These are phyloP conservation scores for Caenorhabditis uteleia DNA, from an alignment of 2,888 invertebrate genomes.

Conservation along the genomic window DNA sequence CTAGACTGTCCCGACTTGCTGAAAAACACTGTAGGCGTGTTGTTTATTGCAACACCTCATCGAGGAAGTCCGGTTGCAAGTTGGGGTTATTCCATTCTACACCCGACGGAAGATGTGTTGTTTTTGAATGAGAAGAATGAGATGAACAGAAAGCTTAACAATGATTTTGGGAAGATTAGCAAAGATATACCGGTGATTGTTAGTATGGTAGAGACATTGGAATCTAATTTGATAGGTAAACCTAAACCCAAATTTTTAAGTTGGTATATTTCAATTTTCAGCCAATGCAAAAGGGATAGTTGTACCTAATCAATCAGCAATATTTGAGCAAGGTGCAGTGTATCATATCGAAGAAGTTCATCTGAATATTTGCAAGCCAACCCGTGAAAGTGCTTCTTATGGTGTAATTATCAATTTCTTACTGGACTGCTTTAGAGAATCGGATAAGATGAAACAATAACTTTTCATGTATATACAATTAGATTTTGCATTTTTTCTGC, in stretches of 20 bases:
- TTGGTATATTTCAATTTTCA: constrained; percentile 3
- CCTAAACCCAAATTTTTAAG: background rate
- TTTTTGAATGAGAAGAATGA: constrained; percentile 53
- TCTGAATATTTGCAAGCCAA: constrained; percentile 63
- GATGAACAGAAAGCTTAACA: constrained; percentile 58
- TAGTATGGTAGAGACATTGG: constrained; percentile 58
- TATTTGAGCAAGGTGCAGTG: constrained; percentile 58
- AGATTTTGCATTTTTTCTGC: no score
- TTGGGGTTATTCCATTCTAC: constrained; percentile 53
- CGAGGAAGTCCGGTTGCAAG: constrained; percentile 60
- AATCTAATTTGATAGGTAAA: constrained; percentile 54
- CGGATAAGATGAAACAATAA: background rate
- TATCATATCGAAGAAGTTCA: constrained; percentile 60
- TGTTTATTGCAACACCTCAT: constrained; percentile 67
- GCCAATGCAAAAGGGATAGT: constrained; percentile 54
- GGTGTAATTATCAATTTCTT: constrained; percentile 61
- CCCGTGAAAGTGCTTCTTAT: constrained; percentile 54
- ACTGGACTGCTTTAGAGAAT: constrained; percentile 42
- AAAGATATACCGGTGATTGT: constrained; percentile 56
- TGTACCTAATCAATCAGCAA: constrained; percentile 60
- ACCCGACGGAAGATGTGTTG: constrained; percentile 59
- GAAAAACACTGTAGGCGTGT: constrained; percentile 46
- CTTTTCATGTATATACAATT: no score
- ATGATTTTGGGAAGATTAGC: constrained; percentile 49
- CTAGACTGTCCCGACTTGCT: constrained; percentile 50